Conservation (phyloP, 2,888 invertebrate genomes). For the Thelaira solivaga region DNA sequence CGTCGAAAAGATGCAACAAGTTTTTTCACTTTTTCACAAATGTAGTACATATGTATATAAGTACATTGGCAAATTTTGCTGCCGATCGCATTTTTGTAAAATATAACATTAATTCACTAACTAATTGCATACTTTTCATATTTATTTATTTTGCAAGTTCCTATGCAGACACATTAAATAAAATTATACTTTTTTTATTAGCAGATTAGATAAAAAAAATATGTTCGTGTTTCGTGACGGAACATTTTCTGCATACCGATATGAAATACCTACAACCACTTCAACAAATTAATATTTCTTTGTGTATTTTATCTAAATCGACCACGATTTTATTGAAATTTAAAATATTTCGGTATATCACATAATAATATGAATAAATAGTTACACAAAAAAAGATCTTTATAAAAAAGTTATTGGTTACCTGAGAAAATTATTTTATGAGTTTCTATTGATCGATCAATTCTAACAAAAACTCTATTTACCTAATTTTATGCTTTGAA, state of each 20-base stretch:
- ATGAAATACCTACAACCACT: not conserved
- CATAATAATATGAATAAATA: no score
- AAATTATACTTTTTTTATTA: not conserved
- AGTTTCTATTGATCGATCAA: not conserved
- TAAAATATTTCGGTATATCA: no score
- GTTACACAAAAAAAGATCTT: no score
- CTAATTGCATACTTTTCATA: constrained; percentile 52
- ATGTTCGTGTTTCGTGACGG: not conserved
- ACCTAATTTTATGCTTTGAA: constrained; percentile 70
- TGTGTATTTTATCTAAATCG: not conserved
- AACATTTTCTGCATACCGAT: not conserved
- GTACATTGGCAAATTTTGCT: not conserved
- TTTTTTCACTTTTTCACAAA: constrained; percentile 33
- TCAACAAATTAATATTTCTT: constrained; percentile 7
- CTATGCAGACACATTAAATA: not conserved
- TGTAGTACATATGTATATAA: no score
- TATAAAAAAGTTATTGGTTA: no score
- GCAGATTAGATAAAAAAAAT: constrained; percentile 48
- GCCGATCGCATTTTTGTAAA: constrained; percentile 12
- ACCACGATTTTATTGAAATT: not conserved
- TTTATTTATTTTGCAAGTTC: constrained; percentile 8
- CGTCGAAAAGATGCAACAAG: constrained; percentile 65
- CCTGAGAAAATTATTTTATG: not conserved
- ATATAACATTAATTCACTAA: not conserved
- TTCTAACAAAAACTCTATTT: constrained; percentile 42